A percentile compares a stretch with the other conserved stretches of the same genome.
These are phyloP conservation scores for Rattus rattus DNA, from an alignment of 2,113 vertebrate species.

Conservation along the genomic window DNA sequence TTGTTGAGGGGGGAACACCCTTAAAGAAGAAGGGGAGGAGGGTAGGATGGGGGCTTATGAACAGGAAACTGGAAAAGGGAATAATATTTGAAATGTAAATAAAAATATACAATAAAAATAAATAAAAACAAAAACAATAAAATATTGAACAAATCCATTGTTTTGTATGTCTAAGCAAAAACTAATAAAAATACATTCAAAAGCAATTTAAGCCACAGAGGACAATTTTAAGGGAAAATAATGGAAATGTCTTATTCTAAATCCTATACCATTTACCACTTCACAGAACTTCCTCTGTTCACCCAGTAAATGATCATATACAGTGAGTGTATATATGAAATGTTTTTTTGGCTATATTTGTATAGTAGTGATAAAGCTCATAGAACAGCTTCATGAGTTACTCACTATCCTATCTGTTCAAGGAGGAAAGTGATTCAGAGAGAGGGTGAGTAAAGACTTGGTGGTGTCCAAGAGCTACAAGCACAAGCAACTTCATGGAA, in stretches of 20 bases:
- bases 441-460: background rate
- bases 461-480: background rate
- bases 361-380: background rate
- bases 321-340: background rate
- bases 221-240: background rate
- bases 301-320: background rate
- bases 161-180: background rate
- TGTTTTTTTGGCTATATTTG: background rate
- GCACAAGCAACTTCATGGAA: background rate
- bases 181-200: background rate
- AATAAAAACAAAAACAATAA: background rate
- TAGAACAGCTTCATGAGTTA: background rate
- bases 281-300: background rate
- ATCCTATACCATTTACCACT: background rate
- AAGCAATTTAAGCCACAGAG: background rate
- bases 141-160: background rate
- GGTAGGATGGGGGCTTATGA: too few relatives aligned
- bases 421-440: background rate
- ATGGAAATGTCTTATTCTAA: background rate
- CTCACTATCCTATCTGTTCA: background rate
- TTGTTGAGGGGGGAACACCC: too few relatives aligned
- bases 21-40: too few relatives aligned
- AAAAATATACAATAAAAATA: too few relatives aligned
- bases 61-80: too few relatives aligned
- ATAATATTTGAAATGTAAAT: too few relatives aligned